Percentiles rank a stretch among this genome's conserved stretches.
These are phyloP conservation scores for Tragopan temminckii DNA, from an alignment of 2,797 vertebrate species.

Conservation along the genomic window DNA sequence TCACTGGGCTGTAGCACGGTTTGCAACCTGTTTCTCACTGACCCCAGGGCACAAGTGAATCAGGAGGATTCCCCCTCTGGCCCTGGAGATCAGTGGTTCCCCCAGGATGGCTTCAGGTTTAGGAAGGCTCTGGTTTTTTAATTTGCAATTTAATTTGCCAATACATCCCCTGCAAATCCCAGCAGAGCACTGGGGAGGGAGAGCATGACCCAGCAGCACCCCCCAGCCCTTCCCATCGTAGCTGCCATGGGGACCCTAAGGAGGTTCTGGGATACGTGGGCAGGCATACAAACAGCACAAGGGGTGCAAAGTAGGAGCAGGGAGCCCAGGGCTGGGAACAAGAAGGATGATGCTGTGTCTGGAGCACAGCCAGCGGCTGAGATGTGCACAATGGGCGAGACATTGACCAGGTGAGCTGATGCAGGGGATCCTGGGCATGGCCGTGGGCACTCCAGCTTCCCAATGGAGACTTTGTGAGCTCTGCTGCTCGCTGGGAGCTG, in stretches of 20 bases:
- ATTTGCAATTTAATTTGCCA: not conserved
- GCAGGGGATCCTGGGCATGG: not conserved
- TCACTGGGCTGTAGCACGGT: not conserved
- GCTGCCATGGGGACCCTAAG: not conserved
- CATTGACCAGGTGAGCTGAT: not conserved
- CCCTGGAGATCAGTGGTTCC: not conserved
- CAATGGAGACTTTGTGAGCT: accelerated
- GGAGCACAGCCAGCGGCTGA: not conserved
- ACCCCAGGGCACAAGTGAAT: accelerated
- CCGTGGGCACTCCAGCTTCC: accelerated
- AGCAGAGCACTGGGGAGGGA: not conserved
- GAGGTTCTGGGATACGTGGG: not conserved
- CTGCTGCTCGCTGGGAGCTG: not conserved
- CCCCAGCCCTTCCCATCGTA: not conserved
- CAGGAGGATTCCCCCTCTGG: not conserved
- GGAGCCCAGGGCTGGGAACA: not conserved
- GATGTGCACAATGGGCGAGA: not conserved
- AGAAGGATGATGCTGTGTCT: not conserved
- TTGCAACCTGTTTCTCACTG: not conserved
- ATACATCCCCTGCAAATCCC: not conserved
- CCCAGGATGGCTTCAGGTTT: not conserved
- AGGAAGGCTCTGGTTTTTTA: not conserved
- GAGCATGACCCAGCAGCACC: not conserved
- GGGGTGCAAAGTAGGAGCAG: not conserved
- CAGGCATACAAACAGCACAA: not conserved